A percentile compares a stretch with the other conserved stretches of the same genome.
These are phyloP conservation scores for Phragmatobia fuliginosa DNA, from an alignment of 2,888 invertebrate genomes.

Conservation along the genomic window DNA sequence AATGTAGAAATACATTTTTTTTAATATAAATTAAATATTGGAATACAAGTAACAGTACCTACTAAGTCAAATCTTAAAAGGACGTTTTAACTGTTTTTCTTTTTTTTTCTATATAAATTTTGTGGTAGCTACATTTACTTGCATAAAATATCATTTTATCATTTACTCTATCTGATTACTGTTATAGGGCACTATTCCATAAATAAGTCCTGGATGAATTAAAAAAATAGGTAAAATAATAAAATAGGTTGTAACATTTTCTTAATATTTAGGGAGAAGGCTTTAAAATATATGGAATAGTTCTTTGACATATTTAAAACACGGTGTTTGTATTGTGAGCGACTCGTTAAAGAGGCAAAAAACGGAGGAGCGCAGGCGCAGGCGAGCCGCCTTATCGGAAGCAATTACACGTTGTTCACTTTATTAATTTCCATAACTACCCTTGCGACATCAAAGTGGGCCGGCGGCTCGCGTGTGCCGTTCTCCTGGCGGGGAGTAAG, in stretches of 20 bases:
- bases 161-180: too few species aligned
- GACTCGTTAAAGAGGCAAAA: constrained; percentile 64
- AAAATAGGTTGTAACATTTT: neutral
- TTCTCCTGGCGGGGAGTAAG: constrained; percentile 53
- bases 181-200: too few species aligned
- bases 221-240: neutral
- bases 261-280: neutral
- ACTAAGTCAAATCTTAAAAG: neutral
- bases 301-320: constrained; percentile 61
- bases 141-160: too few species aligned
- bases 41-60: neutral
- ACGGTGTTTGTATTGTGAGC: constrained; percentile 65
- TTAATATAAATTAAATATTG: neutral
- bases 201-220: neutral
- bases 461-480: constrained; percentile 69
- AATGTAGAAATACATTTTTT: neutral
- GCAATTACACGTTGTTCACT: constrained; percentile 83
- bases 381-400: constrained; percentile 80
- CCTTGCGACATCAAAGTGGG: constrained; percentile 80
- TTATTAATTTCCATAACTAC: constrained; percentile 86
- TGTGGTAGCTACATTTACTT: too few species aligned
- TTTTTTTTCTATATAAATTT: too few species aligned
- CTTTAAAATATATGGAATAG: constrained; percentile 20
- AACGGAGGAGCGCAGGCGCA: constrained; percentile 57
- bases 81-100: neutral